A percentile compares a stretch with the other conserved stretches of the same genome.
phyloP scores from a whole-genome alignment of 1,140 invertebrate genomes.

The Macrobrachium rosenbergii region DNA sequence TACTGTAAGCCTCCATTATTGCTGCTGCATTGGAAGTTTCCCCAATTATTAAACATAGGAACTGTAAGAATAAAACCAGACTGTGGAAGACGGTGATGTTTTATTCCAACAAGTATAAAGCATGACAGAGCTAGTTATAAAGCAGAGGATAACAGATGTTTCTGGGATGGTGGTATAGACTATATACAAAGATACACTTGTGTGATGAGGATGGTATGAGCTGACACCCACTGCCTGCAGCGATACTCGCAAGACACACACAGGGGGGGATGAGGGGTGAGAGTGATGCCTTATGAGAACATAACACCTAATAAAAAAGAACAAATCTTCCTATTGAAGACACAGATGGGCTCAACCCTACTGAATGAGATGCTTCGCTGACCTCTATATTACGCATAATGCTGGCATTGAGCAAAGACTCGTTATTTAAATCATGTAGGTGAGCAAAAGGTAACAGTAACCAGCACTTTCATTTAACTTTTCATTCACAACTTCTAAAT shows the following conservation, averaged over 20 bases:
- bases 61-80: conserved; percentile 19
- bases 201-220: conserved; percentile 44
- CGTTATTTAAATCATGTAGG: conserved; percentile 44
- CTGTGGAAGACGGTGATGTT: conserved; percentile 54
- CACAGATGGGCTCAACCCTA: conserved; percentile 36
- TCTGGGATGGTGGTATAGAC: conserved; percentile 36
- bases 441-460: conserved; percentile 51
- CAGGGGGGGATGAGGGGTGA: conserved; percentile 37
- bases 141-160: conserved; percentile 47
- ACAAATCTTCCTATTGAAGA: conserved; percentile 37
- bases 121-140: conserved; percentile 53
- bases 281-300: conserved; percentile 32
- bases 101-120: conserved; percentile 56
- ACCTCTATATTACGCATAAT: conserved; percentile 36
- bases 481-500: neutral
- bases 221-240: conserved; percentile 45
- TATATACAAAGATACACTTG: conserved; percentile 43
- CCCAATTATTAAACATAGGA: too few species aligned
- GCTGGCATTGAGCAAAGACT: conserved; percentile 49
- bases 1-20: too few species aligned
- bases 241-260: conserved; percentile 34
- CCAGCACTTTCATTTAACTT: conserved; percentile 28
- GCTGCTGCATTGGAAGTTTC: too few species aligned
- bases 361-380: conserved; percentile 31
- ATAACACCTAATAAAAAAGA: conserved; percentile 41